Evolutionary conservation across 1,140 invertebrate species (phyloP), one percentile per base, ranked within the genome.

Genomic region (Conopomorpha cramerella): DNA sequence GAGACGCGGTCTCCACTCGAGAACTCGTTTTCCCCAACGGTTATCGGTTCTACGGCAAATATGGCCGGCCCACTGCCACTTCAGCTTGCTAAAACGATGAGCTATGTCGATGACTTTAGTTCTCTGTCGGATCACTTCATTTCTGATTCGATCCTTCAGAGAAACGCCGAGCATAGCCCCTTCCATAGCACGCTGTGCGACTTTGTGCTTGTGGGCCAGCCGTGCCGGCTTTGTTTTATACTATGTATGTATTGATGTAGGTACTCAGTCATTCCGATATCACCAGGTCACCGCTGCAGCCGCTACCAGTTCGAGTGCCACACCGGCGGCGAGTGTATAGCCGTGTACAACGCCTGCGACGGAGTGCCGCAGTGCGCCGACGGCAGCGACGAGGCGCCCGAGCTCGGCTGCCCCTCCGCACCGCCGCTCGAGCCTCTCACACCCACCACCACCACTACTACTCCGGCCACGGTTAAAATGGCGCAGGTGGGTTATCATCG

Each of bases 331-430:
- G 95, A 97, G 61, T 98, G 95, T 57, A 95, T 98, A 46, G 93
- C 93, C 1, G 90, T 95, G 45, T 96, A 97, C 65, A 96, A 98
- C 66, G 91, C 91, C 2, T 98, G 96, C 58, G 93, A 98, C 78
- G 94, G 93, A 16, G 92, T 96, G 37, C 86, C 91, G 8, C 93
- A 98, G 66, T 98, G 95, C 77, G 80, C 88, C 2, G 95, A 98
- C 80, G 92, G 86, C 38, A 93, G 91, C 62, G 93, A 95, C 56
- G 93, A 95, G 74, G 90, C 88, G 30, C 81, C 85, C 8, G 90
- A 93, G 65, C 80, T 94, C 36, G 82, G 82, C 15, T 93, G 91
- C 68, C 90, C 88, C 6, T 60, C 67, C 67, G 19, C 55, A 77
- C 50, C 40, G 17, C 42, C 47, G 7, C 16, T 16, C 31, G 19